Base-by-base conservation (phyloP, 1,140 invertebrate genomes). In the Belonocnema kinseyi region DNA sequence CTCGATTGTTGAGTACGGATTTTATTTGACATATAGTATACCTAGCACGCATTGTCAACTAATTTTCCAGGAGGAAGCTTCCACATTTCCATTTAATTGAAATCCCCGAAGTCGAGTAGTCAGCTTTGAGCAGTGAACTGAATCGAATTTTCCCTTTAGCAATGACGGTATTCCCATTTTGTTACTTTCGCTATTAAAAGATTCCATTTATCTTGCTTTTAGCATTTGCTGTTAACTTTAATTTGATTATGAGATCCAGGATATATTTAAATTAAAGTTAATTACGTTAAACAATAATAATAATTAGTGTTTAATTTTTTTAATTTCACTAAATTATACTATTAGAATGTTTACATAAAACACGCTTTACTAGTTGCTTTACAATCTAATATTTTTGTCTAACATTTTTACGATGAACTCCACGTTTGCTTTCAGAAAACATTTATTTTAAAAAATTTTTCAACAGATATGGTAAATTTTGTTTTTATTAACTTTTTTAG, bases 31-130 rank as follows among this genome's bases (percentile, higher is more conserved):
- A 1, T 40, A 40, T 33, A 1, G 26, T n/a, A 66, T 13, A 11
- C 40, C 16, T 40, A 66, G 21, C 33, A 33, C 19, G 11, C 26
- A 6, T 40, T 40, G 61, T n/a, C 61, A 66, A 46, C 26, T 26
- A 66, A 66, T 40, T 66, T 66, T 66, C 33, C 61, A n/a, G 40
- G 61, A 66, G 61, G n/a, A 66, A 46, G n/a, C 40, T 26, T 26
- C 14, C 26, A n/a, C 16, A 26, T 33, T 40, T 66, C 40, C 40
- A 66, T 66, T n/a, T 66, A 66, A 40, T 66, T 46, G 61, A 66
- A 66, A 66, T 66, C 61, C 61, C 61, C 26, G 33, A 66, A n/a
- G 61, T 66, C 26, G 61, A 66, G 40, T 46, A 8, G 40, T 6
- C 40, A 46, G 13, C 61, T 66, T 40, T 66, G 61, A 66, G 61